Evolutionary conservation across 2,113 vertebrate species (phyloP).

Genomic region (Platichthys flesus): DNA sequence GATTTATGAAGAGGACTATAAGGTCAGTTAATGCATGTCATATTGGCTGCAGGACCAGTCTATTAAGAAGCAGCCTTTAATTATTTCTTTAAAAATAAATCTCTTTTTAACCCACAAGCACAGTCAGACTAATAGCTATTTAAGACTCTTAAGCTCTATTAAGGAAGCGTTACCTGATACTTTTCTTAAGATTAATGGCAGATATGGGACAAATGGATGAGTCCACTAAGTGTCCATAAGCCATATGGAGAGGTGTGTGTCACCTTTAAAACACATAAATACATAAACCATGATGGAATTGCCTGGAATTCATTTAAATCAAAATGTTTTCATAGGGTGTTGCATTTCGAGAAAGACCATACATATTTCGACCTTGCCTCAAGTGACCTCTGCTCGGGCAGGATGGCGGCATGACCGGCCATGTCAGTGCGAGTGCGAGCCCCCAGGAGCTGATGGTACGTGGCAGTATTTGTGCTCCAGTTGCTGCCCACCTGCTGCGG

Average conservation of each 20-base stretch:
- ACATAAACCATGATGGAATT: neutral
- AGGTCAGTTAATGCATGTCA: slow-evolving; percentile 81
- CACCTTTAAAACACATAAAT: neutral
- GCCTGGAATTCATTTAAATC: neutral
- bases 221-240: slow-evolving; percentile 1
- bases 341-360: neutral
- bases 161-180: slow-evolving; percentile 47
- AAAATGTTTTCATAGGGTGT: neutral
- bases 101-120: slow-evolving; percentile 68
- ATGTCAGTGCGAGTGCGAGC: neutral
- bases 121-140: slow-evolving; percentile 70
- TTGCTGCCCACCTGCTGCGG: slow-evolving; percentile 16
- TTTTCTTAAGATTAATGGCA: slow-evolving; percentile 59
- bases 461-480: neutral
- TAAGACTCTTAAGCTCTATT: slow-evolving; percentile 68
- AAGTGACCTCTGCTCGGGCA: neutral
- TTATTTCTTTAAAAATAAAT: slow-evolving; percentile 81
- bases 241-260: neutral
- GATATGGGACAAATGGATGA: slow-evolving; percentile 41
- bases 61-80: slow-evolving; percentile 75
- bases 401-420: neutral
- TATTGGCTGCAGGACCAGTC: slow-evolving; percentile 75
- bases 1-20: slow-evolving; percentile 83
- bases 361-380: neutral
- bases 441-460: slow-evolving; percentile 12